phyloP scores from a whole-genome alignment of 2,113 vertebrate species.

The Dolichallabes microphthalmus region DNA sequence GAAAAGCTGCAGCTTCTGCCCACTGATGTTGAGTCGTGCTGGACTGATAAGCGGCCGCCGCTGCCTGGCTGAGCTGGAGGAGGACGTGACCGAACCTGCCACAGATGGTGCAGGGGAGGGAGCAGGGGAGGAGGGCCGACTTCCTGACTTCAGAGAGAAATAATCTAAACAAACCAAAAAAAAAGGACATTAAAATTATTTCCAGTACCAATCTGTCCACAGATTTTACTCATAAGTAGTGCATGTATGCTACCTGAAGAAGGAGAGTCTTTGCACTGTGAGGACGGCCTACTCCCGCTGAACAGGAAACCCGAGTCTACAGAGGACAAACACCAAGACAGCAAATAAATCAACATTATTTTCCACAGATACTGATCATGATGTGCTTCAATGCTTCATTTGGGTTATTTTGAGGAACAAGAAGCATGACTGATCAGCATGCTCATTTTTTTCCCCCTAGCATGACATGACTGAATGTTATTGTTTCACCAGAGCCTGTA shows the following conservation, averaged over 20 bases:
- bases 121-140: slow-evolving; percentile 77
- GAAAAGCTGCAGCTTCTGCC: slow-evolving; percentile 84
- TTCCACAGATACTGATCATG: slow-evolving; percentile 18
- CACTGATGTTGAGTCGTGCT: slow-evolving; percentile 85
- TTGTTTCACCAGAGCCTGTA: slow-evolving; percentile 16
- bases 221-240: neutral
- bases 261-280: slow-evolving; percentile 77
- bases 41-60: slow-evolving; percentile 95
- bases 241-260: slow-evolving; percentile 76
- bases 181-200: neutral
- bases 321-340: slow-evolving; percentile 12
- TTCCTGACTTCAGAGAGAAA: slow-evolving; percentile 80
- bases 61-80: slow-evolving; percentile 79
- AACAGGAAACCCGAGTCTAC: slow-evolving; percentile 95
- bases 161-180: slow-evolving; percentile 74
- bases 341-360: neutral
- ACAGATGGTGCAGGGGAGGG: slow-evolving; percentile 85
- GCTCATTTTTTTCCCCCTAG: neutral
- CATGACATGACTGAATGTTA: neutral
- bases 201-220: neutral
- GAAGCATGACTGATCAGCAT: neutral
- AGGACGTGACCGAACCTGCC: slow-evolving; percentile 84
- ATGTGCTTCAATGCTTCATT: neutral
- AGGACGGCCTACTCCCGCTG: slow-evolving; percentile 87
- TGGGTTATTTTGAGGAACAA: neutral